These are phyloP conservation scores for Anas bernieri DNA, from an alignment of 2,797 vertebrate genomes.

Conservation along the genomic window DNA sequence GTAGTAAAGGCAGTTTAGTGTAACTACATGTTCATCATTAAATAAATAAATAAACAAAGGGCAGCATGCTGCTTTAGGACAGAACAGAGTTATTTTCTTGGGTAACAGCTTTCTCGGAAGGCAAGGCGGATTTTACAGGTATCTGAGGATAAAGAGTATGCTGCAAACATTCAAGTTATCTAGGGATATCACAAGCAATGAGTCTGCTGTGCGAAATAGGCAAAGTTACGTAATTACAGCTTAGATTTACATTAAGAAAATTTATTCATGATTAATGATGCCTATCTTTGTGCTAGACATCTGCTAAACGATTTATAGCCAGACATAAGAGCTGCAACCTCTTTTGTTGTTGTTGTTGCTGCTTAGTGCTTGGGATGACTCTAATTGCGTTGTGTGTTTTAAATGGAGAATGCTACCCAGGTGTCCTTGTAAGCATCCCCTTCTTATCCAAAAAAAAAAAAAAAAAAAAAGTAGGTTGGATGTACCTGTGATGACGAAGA, in stretches of 20 bases:
- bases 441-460: neutral
- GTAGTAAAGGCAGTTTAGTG: conserved; percentile 10
- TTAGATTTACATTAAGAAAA: conserved; percentile 39
- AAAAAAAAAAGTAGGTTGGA: neutral
- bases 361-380: conserved; percentile 28
- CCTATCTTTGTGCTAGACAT: conserved; percentile 56
- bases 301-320: conserved; percentile 50
- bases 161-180: conserved; percentile 32
- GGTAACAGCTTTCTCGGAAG: conserved; percentile 73
- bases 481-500: neutral
- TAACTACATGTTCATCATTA: neutral
- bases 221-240: conserved; percentile 56
- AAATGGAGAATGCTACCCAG: conserved; percentile 3
- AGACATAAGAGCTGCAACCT: neutral
- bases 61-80: conserved; percentile 43
- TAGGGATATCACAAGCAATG: conserved; percentile 72
- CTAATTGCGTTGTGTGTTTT: conserved; percentile 21
- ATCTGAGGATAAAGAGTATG: conserved; percentile 7
- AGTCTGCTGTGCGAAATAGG: conserved; percentile 75
- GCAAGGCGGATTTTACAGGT: conserved; percentile 72
- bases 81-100: conserved; percentile 70
- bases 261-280: conserved; percentile 60
- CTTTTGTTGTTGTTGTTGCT: neutral
- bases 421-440: conserved; percentile 35
- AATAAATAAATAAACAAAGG: conserved; percentile 8